Percentiles rank a stretch among this genome's conserved stretches.
phyloP scores from a whole-genome alignment of 2,888 invertebrate species.

The Mantis religiosa region DNA sequence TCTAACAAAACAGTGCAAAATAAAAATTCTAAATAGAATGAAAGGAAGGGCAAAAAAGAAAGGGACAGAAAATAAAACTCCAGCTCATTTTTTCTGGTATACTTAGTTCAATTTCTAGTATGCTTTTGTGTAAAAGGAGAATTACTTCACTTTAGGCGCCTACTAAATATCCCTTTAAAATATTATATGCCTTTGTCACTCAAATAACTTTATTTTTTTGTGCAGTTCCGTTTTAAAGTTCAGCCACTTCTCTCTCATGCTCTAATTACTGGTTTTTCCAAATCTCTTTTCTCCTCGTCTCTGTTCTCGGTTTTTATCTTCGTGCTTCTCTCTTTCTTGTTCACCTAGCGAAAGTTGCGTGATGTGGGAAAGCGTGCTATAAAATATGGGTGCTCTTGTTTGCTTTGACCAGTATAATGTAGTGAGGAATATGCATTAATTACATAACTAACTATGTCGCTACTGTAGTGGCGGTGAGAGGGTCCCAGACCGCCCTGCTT shows the following conservation, averaged over 20 bases:
- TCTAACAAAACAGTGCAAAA: no score
- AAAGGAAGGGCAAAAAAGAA: no score
- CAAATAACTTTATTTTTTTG: background rate
- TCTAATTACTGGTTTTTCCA: background rate
- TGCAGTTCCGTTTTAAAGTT: background rate
- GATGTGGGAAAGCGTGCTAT: background rate
- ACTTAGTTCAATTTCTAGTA: background rate
- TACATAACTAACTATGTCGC: constrained; percentile 8
- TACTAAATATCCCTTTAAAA: background rate
- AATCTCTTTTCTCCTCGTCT: background rate
- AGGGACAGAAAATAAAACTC: no score
- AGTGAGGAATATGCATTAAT: constrained; percentile 26
- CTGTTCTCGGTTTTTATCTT: background rate
- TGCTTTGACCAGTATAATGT: constrained; percentile 20
- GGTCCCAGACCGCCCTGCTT: background rate
- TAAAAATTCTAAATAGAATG: no score
- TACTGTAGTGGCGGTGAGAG: background rate
- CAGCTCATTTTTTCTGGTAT: no score
- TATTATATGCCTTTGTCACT: background rate
- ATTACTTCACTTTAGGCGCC: background rate
- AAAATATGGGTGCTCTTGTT: constrained; percentile 18
- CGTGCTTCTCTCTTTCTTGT: background rate
- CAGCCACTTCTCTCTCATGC: background rate
- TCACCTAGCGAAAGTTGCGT: background rate
- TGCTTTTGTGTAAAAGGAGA: background rate